phyloP scores from a whole-genome alignment of 2,888 invertebrate species.

The Teleogryllus oceanicus region DNA sequence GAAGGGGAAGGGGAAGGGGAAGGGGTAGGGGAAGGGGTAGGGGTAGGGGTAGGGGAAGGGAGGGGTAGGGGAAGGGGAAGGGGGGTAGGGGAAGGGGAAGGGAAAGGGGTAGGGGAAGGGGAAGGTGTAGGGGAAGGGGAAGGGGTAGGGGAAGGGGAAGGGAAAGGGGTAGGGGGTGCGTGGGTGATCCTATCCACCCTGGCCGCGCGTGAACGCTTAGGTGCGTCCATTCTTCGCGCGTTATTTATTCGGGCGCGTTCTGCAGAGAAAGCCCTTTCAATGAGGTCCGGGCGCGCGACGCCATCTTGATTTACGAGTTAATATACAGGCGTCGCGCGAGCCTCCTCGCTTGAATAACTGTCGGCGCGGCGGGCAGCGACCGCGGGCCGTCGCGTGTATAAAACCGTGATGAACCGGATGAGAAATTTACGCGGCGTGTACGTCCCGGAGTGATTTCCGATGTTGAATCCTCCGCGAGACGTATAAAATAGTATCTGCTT shows the following conservation, averaged over 20 bases:
- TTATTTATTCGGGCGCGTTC: constrained; percentile 3
- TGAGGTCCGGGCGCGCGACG: neutral
- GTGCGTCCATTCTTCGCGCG: neutral
- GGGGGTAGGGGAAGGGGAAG: too few relatives aligned
- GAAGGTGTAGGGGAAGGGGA: too few relatives aligned
- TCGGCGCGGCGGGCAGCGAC: neutral
- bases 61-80: too few relatives aligned
- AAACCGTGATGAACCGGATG: neutral
- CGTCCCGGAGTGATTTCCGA: neutral
- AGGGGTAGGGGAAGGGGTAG: too few relatives aligned
- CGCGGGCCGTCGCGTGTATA: neutral
- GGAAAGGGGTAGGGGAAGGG: too few relatives aligned
- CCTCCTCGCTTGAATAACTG: neutral
- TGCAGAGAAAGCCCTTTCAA: neutral
- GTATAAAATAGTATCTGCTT: neutral
- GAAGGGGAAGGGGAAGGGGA: too few relatives aligned
- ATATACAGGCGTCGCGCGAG: neutral
- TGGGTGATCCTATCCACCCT: neutral
- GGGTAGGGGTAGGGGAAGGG: too few relatives aligned
- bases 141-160: too few relatives aligned
- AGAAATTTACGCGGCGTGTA: neutral
- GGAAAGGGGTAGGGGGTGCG: too few relatives aligned
- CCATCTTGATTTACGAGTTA: neutral
- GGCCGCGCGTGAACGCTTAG: neutral
- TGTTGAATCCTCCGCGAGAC: constrained; percentile 18